phyloP scores from a whole-genome alignment of 2,113 vertebrate species.

The Anarrhichthys ocellatus region DNA sequence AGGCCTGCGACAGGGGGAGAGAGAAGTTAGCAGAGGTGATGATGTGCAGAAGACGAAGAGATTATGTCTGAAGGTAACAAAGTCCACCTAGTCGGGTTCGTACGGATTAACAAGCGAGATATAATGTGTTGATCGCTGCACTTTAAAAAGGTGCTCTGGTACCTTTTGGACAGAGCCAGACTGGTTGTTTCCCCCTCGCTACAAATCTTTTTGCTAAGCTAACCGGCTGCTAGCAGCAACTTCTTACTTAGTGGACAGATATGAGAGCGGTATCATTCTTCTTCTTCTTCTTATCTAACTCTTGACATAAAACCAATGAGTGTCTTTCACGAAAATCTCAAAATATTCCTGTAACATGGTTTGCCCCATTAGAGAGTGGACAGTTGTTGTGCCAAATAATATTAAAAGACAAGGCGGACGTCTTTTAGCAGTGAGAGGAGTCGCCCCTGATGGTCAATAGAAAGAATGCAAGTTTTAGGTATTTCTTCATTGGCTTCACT shows the following conservation, averaged over 20 bases:
- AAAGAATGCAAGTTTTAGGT: not conserved
- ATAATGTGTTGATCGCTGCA: no score
- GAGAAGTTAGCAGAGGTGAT: not conserved
- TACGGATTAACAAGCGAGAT: not conserved
- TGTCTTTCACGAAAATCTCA: not conserved
- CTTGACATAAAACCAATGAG: not conserved
- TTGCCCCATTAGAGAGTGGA: not conserved
- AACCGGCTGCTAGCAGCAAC: not conserved
- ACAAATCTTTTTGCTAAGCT: not conserved
- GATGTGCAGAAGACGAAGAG: not conserved
- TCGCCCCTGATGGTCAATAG: not conserved
- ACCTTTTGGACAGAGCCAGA: not conserved
- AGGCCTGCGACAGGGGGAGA: constrained; percentile 83
- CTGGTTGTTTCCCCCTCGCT: not conserved
- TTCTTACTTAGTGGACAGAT: not conserved
- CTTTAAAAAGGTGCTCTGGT: not conserved
- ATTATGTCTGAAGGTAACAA: not conserved
- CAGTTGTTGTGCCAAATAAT: not conserved
- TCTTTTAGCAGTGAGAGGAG: not conserved
- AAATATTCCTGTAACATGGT: not conserved
- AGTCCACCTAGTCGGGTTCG: not conserved
- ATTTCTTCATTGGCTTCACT: no score
- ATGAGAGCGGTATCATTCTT: not conserved
- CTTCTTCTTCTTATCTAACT: no score
- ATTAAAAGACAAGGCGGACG: not conserved